Base-by-base conservation (phyloP, 2,797 vertebrate genomes). In the Hydrocynus forskahlii region DNA sequence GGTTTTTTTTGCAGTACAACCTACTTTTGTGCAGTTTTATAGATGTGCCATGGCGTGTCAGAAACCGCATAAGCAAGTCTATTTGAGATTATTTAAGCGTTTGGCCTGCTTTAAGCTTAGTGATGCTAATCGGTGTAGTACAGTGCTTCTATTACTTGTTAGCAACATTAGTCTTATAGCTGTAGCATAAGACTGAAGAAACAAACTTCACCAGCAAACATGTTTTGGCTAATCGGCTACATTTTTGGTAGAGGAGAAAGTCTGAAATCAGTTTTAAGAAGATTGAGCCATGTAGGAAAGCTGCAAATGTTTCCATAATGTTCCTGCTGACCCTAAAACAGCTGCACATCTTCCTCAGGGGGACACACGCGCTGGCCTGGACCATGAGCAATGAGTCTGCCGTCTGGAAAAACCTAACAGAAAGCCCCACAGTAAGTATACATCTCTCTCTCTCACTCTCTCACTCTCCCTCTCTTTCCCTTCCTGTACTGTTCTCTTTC, bases 381-480 rank as follows among this genome's bases (percentile, higher is more conserved):
- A 97, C 95, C 92, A 96, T 96, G 92, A 97, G 94, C 95, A 93
- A 97, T 97, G 96, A 95, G 89, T 95, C 95, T 91, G 93, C 93
- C 89, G 86, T 95, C 84, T 97, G 97, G 97, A 97, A 96, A 92
- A 96, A 95, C 91, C 87, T 94, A 89, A 96, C 96, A 82, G 94
- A 95, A 85, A 96, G 91, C 89, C 90, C 95, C 87, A 97, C 97
- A 84, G 97, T 98, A 92, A 96, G 97, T 93, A 80, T 62, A 63
- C 68, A 17, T 25, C 35, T 5, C 64, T 35, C 35, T 25, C 84
- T 80, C 35, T 86, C 88, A 81, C 12, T 14, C 17, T n/a, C 17
- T 10, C 8, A 14, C 21, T 62, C 60, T 52, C 50, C 12, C 50
- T 52, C 50, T 52, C 50, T 52, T 13, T 52, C 50, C 16, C 87